A percentile compares a stretch with the other conserved stretches of the same genome.
These are phyloP conservation scores for Phrynocephalus vlangalii DNA, from an alignment of 2,797 vertebrate species.

Conservation along the genomic window DNA sequence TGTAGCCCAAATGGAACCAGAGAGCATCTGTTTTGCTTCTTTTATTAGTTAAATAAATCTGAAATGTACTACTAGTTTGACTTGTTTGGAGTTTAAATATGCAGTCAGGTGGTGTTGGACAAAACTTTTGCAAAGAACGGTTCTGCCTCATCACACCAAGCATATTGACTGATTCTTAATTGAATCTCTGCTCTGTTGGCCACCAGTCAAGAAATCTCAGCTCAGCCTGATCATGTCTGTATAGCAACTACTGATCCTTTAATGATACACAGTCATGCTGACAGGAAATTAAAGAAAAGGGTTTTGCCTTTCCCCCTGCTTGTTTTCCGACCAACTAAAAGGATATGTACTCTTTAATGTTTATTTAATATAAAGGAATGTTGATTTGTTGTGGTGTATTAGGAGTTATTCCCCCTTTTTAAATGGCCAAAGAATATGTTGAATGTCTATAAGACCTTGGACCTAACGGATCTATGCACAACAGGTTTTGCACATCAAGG, in stretches of 20 bases:
- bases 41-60: slow-evolving; percentile 16
- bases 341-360: not conserved
- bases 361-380: not conserved
- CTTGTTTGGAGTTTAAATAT: slow-evolving; percentile 33
- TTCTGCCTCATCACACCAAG: slow-evolving; percentile 7
- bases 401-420: not conserved
- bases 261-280: not conserved
- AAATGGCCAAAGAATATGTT: not conserved
- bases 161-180: slow-evolving; percentile 23
- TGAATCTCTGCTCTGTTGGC: slow-evolving; percentile 30
- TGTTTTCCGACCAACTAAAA: not conserved
- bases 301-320: not conserved
- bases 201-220: not conserved
- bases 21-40: not conserved
- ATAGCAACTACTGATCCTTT: slow-evolving; percentile 3
- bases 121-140: slow-evolving; percentile 30
- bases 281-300: slow-evolving; percentile 18
- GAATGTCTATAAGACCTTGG: not conserved
- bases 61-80: slow-evolving; percentile 31
- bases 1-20: no score
- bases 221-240: slow-evolving; percentile 12
- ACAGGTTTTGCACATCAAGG: not conserved
- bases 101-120: slow-evolving; percentile 3
- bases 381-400: not conserved
- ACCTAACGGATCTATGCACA: not conserved